These are phyloP conservation scores for Metalampra italica DNA, from an alignment of 2,888 invertebrate genomes.

Conservation along the genomic window DNA sequence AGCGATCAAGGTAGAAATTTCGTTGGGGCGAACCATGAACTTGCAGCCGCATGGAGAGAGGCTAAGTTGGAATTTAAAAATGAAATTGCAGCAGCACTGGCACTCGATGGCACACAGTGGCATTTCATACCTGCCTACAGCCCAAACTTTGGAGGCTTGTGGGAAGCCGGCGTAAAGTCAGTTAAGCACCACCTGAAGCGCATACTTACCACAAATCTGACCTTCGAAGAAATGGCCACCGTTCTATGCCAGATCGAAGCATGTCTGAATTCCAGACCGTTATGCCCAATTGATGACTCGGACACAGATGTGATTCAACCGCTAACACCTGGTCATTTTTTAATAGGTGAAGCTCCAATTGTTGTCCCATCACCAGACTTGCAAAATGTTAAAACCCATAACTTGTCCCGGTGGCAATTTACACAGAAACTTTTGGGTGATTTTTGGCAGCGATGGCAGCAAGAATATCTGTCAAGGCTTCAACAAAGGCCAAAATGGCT, in stretches of 20 bases:
- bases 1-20: constrained; percentile 21
- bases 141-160: constrained; percentile 15
- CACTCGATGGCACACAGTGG: constrained; percentile 8
- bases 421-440: constrained; percentile 18
- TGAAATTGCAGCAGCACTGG: background rate
- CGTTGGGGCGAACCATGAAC: background rate
- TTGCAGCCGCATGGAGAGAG: no score
- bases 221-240: constrained; percentile 17
- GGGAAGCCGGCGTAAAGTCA: no score
- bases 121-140: constrained; percentile 15
- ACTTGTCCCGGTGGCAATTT: constrained; percentile 16
- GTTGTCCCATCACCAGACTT: constrained; percentile 10
- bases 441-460: constrained; percentile 22
- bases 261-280: constrained; percentile 19
- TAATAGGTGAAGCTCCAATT: constrained; percentile 19
- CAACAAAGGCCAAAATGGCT: no score
- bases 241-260: constrained; percentile 16
- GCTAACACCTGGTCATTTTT: constrained; percentile 18
- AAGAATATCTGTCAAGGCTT: no score
- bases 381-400: background rate
- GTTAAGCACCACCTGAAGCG: constrained; percentile 6
- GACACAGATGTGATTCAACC: constrained; percentile 15
- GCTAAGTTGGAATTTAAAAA: background rate
- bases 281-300: constrained; percentile 10
- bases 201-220: constrained; percentile 9